phyloP scores from a whole-genome alignment of 1,140 invertebrate genomes.

The Aphelenchoides avenae region DNA sequence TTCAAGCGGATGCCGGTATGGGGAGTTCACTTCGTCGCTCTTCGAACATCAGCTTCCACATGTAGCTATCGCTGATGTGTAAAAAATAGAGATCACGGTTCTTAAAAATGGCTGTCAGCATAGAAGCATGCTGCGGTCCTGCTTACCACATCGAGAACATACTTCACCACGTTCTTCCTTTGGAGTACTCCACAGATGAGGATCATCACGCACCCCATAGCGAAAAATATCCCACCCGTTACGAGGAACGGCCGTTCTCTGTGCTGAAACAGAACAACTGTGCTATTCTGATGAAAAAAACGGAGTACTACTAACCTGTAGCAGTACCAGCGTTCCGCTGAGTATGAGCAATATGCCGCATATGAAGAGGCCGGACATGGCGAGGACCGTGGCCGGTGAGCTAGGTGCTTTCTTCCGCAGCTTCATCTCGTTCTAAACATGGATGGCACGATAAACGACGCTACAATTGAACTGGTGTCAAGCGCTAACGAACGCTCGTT shows the following conservation, averaged over 20 bases:
- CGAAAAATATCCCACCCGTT: conserved; percentile 11
- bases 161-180: conserved; percentile 24
- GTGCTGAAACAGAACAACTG: not conserved
- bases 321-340: conserved; percentile 29
- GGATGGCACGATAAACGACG: not conserved
- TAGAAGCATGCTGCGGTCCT: conserved; percentile 21
- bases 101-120: too few relatives aligned
- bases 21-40: not conserved
- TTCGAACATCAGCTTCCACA: not conserved
- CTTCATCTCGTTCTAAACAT: conserved; percentile 20
- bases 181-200: conserved; percentile 23
- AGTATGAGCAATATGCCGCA: conserved; percentile 26
- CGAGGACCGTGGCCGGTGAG: conserved; percentile 23
- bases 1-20: not conserved
- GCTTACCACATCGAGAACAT: conserved; percentile 7
- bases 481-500: not conserved
- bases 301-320: conserved; percentile 2
- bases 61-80: conserved; percentile 8
- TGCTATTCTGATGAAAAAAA: not conserved
- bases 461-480: not conserved
- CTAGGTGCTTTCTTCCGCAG: conserved; percentile 19
- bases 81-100: too few relatives aligned
- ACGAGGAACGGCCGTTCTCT: conserved; percentile 8
- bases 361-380: conserved; percentile 26
- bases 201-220: conserved; percentile 15